Base-by-base conservation (phyloP, 2,113 vertebrate genomes). In the Falcunculus frontatus region DNA sequence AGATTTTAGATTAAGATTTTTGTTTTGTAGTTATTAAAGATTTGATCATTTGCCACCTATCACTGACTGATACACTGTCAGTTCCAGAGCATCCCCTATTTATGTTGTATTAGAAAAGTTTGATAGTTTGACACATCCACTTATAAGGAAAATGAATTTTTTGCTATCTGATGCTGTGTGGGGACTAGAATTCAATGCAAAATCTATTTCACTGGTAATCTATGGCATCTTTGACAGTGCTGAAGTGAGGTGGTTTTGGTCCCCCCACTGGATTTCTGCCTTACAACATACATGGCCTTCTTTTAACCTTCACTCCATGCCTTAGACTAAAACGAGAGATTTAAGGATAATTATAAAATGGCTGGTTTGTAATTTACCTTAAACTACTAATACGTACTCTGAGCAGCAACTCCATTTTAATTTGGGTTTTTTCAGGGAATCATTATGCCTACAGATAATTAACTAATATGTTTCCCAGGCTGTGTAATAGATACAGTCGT, bases 1-100 rank as follows among this genome's bases (percentile, higher is more conserved):
- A 96, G 95, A 97, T 96, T 92, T 81, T 84, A 93, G 83, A 92
- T 92, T 93, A 90, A 93, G 55, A 92, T 96, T 95, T 92, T 69
- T 63, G 80, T 82, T 92, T 84, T 81, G 37, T 81, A 42, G 56
- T 94, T 96, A 95, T 96, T 97, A 96, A 96, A 96, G 87, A 94
- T 94, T 82, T 82, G 89, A 87, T 96, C 84, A 89, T 86, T 92
- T 95, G 20, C 64, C 39, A 82, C 37, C 64, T 67, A 52, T 11
- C 50, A 64, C 21, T 1, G 6, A 39, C 68, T 72, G 80, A 95
- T 92, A 89, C 7, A 27, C 19, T 77, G 46, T 29, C 65, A 72
- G 60, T 84, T 89, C 59, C 65, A 52, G 82, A 78, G 11, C 4
- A 0, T 81, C 35, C 29, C 27, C 42, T 82, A 47, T 96, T 91